phyloP scores from a whole-genome alignment of 2,888 invertebrate genomes.

The Unio pictorum region DNA sequence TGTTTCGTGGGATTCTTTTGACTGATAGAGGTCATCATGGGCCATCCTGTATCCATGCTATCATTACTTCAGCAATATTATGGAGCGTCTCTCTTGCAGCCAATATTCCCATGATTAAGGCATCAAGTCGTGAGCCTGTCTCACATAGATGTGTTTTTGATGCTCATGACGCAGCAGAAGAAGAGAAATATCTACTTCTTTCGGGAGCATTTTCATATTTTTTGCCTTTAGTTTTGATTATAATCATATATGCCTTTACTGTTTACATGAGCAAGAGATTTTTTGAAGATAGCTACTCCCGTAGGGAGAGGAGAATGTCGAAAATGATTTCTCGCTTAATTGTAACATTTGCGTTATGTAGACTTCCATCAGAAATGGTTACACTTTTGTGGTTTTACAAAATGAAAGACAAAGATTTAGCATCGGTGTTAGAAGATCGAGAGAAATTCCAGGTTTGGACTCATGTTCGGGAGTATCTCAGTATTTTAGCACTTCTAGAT shows the following conservation, averaged over 20 bases:
- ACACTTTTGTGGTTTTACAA: conserved; percentile 44
- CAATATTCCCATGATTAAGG: conserved; percentile 46
- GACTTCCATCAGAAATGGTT: conserved; percentile 50
- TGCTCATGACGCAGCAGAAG: conserved; percentile 19
- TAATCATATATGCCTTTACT: conserved; percentile 51
- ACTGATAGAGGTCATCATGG: conserved; percentile 49
- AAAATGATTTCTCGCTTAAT: conserved; percentile 53
- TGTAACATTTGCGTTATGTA: conserved; percentile 49
- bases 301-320: conserved; percentile 50
- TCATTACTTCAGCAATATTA: conserved; percentile 40
- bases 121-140: conserved; percentile 17
- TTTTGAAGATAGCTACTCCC: conserved; percentile 59
- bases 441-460: conserved; percentile 29
- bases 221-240: conserved; percentile 48
- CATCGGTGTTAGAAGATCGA: conserved; percentile 19
- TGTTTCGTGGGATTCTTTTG: conserved; percentile 54
- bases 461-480: conserved; percentile 30
- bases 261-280: conserved; percentile 53
- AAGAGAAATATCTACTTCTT: conserved; percentile 28
- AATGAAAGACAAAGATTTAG: conserved; percentile 23
- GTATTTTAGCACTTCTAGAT: conserved; percentile 51
- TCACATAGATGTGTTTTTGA: conserved; percentile 25
- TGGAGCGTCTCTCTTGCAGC: conserved; percentile 49
- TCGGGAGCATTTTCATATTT: conserved; percentile 49
- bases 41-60: conserved; percentile 41